phyloP scores from a whole-genome alignment of 2,888 invertebrate genomes.

The Tenthredo mesomela region DNA sequence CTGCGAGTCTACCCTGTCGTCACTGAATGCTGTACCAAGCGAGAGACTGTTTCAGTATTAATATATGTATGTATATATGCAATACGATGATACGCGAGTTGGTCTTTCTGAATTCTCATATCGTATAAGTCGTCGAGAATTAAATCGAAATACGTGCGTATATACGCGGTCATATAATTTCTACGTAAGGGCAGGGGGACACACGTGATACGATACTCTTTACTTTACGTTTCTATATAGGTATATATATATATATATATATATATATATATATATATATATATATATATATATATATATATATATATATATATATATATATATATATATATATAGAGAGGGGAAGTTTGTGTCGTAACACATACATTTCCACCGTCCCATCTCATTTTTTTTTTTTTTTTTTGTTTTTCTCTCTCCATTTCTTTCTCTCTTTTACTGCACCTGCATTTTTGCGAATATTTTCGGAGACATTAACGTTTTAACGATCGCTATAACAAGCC shows the following conservation, averaged over 20 bases:
- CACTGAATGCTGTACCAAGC: conserved; percentile 49
- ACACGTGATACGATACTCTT: not conserved
- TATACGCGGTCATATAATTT: not conserved
- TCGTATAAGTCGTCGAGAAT: too few relatives aligned
- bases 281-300: too few relatives aligned
- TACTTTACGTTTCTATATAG: not conserved
- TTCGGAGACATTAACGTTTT: conserved; percentile 75
- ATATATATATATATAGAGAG: too few relatives aligned
- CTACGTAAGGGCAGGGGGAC: not conserved
- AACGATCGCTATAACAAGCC: conserved; percentile 74
- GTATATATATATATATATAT: too few relatives aligned
- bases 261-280: too few relatives aligned
- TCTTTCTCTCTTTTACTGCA: conserved; percentile 64
- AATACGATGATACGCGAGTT: not conserved
- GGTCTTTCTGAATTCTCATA: not conserved
- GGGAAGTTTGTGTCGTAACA: not conserved
- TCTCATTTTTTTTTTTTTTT: not conserved
- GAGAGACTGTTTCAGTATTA: not conserved
- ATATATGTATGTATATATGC: not conserved
- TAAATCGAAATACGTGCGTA: not conserved
- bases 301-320: too few relatives aligned
- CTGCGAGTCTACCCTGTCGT: not conserved
- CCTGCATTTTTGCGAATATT: conserved; percentile 77
- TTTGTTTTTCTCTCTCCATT: conserved; percentile 10
- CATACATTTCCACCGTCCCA: not conserved